Percentiles rank a stretch among this genome's conserved stretches.
Evolutionary conservation across 2,888 invertebrate genomes (phyloP).

Genomic region (Caenorhabditis sp.): DNA sequence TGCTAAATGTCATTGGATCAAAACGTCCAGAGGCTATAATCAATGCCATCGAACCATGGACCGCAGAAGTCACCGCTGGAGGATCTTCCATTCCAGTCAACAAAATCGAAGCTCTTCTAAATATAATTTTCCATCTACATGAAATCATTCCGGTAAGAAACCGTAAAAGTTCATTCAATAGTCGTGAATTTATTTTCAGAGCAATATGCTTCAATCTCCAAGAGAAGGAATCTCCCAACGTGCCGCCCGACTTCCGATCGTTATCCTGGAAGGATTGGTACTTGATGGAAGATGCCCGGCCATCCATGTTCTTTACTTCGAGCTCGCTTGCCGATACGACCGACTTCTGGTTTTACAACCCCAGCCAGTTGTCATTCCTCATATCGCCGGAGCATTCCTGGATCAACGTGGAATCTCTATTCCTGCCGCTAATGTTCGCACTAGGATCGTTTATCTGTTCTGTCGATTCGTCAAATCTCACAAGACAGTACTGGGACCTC

Average conservation of each 20-base stretch:
- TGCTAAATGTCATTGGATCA: slow-evolving; percentile 69
- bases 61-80: slow-evolving; percentile 55
- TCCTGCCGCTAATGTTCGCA: slow-evolving; percentile 84
- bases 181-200: slow-evolving; percentile 48
- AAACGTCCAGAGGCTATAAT: slow-evolving; percentile 71
- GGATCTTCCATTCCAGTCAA: slow-evolving; percentile 58
- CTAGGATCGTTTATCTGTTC: slow-evolving; percentile 86
- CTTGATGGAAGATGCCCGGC: slow-evolving; percentile 69
- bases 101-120: slow-evolving; percentile 67
- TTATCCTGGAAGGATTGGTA: slow-evolving; percentile 56
- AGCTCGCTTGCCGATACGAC: slow-evolving; percentile 72
- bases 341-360: slow-evolving; percentile 60
- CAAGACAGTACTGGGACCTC: slow-evolving; percentile 84
- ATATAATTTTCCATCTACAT: slow-evolving; percentile 72
- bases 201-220: slow-evolving; percentile 66
- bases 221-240: slow-evolving; percentile 68
- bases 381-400: slow-evolving; percentile 70
- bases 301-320: slow-evolving; percentile 69
- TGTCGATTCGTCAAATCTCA: slow-evolving; percentile 86
- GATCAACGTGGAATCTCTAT: slow-evolving; percentile 72
- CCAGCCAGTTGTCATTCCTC: slow-evolving; percentile 56
- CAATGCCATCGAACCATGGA: slow-evolving; percentile 67
- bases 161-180: background rate
- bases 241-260: slow-evolving; percentile 67
- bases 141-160: slow-evolving; percentile 72